Conservation (phyloP, 2,113 vertebrate species). For the Rhizomys pruinosus region DNA sequence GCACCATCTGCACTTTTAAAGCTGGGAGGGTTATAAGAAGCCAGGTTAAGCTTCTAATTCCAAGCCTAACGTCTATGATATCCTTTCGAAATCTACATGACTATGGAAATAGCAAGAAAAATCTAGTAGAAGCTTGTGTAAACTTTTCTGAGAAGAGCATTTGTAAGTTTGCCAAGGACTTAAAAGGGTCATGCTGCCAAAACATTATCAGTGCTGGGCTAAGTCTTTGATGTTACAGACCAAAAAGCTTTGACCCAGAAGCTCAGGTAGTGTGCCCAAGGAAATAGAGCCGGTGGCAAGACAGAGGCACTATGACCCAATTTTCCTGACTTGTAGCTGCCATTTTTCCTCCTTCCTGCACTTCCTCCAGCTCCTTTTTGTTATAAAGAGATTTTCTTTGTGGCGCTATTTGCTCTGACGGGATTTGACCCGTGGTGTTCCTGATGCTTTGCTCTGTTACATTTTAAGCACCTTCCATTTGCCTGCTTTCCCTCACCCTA, state of each 20-base stretch:
- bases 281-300: neutral
- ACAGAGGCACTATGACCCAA: neutral
- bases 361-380: constrained; percentile 3
- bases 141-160: constrained; percentile 26
- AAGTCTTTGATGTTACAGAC: neutral
- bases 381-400: constrained; percentile 65
- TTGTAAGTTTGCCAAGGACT: neutral
- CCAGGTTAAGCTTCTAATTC: neutral
- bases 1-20: neutral
- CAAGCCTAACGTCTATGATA: neutral
- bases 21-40: neutral
- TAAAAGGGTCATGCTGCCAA: constrained; percentile 5
- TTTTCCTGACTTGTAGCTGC: constrained; percentile 13
- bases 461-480: constrained; percentile 60
- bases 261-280: neutral
- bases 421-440: constrained; percentile 64
- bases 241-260: neutral
- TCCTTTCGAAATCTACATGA: constrained; percentile 12
- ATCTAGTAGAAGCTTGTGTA: neutral
- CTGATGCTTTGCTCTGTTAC: constrained; percentile 59
- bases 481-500: constrained; percentile 75
- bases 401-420: constrained; percentile 46
- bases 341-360: neutral
- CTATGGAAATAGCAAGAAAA: neutral
- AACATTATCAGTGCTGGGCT: neutral